These are phyloP conservation scores for Geopemphigus sp. DNA, from an alignment of 1,140 invertebrate species.

Conservation along the genomic window DNA sequence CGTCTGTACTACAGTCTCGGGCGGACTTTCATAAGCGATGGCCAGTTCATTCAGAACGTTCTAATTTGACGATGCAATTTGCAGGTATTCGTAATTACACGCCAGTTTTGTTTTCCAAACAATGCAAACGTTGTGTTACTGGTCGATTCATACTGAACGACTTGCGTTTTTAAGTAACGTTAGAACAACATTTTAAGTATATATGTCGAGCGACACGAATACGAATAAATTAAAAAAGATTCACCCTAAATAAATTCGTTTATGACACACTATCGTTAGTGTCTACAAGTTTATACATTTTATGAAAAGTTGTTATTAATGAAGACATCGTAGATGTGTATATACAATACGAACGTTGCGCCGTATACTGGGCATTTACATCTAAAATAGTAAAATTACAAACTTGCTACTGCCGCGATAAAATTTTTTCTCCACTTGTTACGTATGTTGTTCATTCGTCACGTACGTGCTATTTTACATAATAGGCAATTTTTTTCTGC, in stretches of 20 bases:
- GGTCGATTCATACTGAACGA: not conserved
- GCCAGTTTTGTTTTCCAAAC: not conserved
- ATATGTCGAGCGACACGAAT: not conserved
- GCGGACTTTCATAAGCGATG: no score
- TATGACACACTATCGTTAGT: not conserved
- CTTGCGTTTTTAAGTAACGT: not conserved
- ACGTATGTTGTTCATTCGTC: conserved; percentile 31
- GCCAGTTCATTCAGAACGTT: no score
- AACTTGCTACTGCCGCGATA: conserved; percentile 15
- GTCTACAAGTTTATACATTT: not conserved
- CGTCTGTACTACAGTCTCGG: no score
- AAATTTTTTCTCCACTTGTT: conserved; percentile 38
- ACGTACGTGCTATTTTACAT: conserved; percentile 46
- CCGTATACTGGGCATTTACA: not conserved
- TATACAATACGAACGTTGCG: not conserved
- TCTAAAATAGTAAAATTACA: conserved; percentile 23
- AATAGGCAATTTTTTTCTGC: conserved; percentile 26
- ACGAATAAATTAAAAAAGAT: not conserved
- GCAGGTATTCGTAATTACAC: no score
- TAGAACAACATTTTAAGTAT: not conserved
- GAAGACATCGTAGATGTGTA: not conserved
- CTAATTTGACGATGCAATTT: no score
- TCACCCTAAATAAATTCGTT: not conserved
- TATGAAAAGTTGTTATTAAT: not conserved
- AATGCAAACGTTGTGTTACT: not conserved